These are phyloP conservation scores for Choristoneura fumiferana DNA, from an alignment of 1,140 invertebrate species.

Conservation along the genomic window DNA sequence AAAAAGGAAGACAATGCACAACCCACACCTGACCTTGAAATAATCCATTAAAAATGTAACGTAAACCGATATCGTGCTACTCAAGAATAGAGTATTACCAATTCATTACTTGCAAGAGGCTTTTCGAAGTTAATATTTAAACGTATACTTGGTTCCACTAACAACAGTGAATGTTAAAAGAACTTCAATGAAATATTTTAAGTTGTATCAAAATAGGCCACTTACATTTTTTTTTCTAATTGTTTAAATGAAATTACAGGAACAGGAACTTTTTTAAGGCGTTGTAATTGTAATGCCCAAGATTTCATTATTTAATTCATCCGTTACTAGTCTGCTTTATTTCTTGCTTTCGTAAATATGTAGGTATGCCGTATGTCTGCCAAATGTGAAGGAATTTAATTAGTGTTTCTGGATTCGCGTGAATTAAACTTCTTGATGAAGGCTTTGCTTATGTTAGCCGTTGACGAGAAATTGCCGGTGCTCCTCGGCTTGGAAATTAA, in stretches of 20 bases:
- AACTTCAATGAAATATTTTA: no score
- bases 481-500: constrained; percentile 23
- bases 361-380: background rate
- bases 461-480: constrained; percentile 27
- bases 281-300: no score
- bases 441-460: constrained; percentile 25
- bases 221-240: no score
- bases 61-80: background rate
- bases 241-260: no score
- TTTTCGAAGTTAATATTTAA: background rate
- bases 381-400: constrained; percentile 50
- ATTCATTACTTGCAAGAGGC: constrained; percentile 1
- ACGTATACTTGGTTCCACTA: no score
- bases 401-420: constrained; percentile 41
- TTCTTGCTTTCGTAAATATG: background rate
- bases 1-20: background rate
- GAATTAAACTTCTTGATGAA: constrained; percentile 43
- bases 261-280: no score
- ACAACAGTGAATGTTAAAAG: no score
- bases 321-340: no score
- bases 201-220: no score
- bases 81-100: background rate
- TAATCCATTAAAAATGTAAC: constrained; percentile 7
- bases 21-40: background rate
- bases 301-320: no score